Percentiles rank a stretch among this genome's conserved stretches.
phyloP scores from a whole-genome alignment of 2,113 vertebrate genomes.

The Zapus hudsonius region DNA sequence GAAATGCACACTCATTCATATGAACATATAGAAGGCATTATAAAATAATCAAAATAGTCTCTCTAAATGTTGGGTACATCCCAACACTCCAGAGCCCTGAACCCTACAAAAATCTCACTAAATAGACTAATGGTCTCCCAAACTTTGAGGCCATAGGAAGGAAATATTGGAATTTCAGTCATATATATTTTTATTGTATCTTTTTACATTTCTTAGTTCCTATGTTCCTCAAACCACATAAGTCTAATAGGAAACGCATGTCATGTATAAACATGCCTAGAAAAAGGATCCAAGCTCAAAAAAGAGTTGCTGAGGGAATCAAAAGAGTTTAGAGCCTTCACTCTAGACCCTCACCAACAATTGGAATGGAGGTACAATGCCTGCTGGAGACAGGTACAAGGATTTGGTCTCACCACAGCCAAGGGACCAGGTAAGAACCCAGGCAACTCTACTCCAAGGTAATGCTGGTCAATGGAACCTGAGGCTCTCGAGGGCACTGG shows the following conservation, averaged over 20 bases:
- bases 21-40: not conserved
- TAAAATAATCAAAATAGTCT: not conserved
- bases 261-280: not conserved
- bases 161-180: slow-evolving; percentile 11
- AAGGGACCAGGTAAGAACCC: not conserved
- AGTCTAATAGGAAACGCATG: not conserved
- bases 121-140: not conserved
- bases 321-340: not conserved
- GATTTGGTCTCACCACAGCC: not conserved
- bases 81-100: not conserved
- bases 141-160: not conserved
- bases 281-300: not conserved
- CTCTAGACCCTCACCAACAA: not conserved
- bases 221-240: not conserved
- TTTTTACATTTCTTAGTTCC: not conserved
- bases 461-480: not conserved
- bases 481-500: not conserved
- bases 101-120: not conserved
- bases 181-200: slow-evolving; percentile 3
- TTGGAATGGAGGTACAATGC: too few relatives aligned
- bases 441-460: not conserved
- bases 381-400: not conserved
- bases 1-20: not conserved
- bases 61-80: not conserved
- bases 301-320: not conserved